phyloP scores from a whole-genome alignment of 1,140 invertebrate genomes.

The Neocloeon triangulifer region DNA sequence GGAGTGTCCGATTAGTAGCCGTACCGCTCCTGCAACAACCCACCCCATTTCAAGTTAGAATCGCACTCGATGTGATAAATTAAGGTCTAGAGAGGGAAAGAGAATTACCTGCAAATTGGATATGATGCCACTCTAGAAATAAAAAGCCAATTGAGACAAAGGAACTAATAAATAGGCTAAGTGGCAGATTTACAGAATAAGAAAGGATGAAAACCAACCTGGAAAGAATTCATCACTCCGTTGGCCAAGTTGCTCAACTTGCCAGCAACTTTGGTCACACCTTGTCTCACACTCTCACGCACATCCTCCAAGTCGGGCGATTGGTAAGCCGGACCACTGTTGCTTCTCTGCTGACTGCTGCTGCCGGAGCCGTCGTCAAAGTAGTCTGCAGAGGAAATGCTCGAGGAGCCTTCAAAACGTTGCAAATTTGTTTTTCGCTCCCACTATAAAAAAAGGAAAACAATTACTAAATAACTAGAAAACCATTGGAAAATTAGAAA shows the following conservation, averaged over 20 bases:
- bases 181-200: no score
- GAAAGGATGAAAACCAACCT: no score
- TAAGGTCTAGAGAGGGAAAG: no score
- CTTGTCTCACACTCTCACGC: slow-evolving; percentile 85
- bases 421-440: slow-evolving; percentile 41
- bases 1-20: no score
- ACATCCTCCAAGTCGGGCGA: slow-evolving; percentile 81
- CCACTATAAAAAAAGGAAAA: slow-evolving; percentile 20
- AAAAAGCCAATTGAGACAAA: no score
- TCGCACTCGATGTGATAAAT: no score
- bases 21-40: no score
- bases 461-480: background rate
- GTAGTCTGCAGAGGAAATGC: slow-evolving; percentile 90
- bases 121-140: no score
- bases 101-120: no score
- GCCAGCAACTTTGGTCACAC: slow-evolving; percentile 90
- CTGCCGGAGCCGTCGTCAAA: slow-evolving; percentile 42
- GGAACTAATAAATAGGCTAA: no score
- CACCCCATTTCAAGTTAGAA: no score
- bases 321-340: no score
- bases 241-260: slow-evolving; percentile 81
- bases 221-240: slow-evolving; percentile 79
- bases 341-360: slow-evolving; percentile 14
- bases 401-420: slow-evolving; percentile 69
- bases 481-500: background rate